phyloP scores from a whole-genome alignment of 1,140 invertebrate species.

The Triops cancriformis region DNA sequence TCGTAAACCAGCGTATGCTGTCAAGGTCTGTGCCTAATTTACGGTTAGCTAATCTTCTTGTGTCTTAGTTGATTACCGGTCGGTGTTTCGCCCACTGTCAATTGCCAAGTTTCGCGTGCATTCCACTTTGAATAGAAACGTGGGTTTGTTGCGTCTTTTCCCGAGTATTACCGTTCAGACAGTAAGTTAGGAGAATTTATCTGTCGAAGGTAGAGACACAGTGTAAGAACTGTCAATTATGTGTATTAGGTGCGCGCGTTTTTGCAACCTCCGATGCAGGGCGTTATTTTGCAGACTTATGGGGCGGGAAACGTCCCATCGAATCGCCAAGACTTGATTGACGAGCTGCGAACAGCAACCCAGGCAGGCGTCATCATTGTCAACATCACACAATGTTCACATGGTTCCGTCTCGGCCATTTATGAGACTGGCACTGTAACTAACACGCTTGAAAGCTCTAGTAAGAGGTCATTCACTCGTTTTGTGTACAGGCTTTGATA shows the following conservation, averaged over 20 bases:
- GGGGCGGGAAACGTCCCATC: constrained; percentile 86
- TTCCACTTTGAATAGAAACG: constrained; percentile 68
- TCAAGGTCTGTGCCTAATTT: too few species aligned
- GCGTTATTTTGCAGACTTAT: constrained; percentile 85
- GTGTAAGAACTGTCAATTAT: not conserved
- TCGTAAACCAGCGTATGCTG: too few species aligned
- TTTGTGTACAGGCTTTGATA: constrained; percentile 40
- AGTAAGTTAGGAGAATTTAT: constrained; percentile 43
- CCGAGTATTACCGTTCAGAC: constrained; percentile 76
- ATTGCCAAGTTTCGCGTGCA: constrained; percentile 71
- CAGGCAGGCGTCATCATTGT: constrained; percentile 77
- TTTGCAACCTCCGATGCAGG: constrained; percentile 71
- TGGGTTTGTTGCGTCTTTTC: constrained; percentile 76
- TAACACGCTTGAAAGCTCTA: not conserved
- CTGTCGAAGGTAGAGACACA: constrained; percentile 18
- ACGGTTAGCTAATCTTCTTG: constrained; percentile 28
- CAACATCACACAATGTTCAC: constrained; percentile 83
- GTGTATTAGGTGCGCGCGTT: constrained; percentile 42
- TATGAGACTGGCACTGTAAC: constrained; percentile 78
- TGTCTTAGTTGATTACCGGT: constrained; percentile 63
- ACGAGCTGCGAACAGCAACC: constrained; percentile 61
- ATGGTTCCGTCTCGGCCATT: constrained; percentile 58
- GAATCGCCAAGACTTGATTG: constrained; percentile 69
- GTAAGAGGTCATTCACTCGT: not conserved
- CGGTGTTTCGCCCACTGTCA: constrained; percentile 60